Conservation (phyloP, 2,797 vertebrate species). For the Sorex maritimensis region DNA sequence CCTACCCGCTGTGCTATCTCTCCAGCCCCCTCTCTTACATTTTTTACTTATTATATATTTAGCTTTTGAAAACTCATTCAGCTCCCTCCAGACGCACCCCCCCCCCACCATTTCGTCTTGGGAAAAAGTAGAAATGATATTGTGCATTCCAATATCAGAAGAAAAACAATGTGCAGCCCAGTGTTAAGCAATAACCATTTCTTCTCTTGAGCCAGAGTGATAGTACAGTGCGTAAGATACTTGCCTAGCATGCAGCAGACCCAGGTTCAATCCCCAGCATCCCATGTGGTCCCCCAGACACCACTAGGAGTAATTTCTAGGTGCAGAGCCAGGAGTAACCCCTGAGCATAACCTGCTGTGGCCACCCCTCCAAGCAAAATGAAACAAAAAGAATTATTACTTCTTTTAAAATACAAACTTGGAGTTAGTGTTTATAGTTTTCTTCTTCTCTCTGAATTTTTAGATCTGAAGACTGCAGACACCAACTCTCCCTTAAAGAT, state of each 20-base stretch:
- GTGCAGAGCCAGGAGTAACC: too few relatives aligned
- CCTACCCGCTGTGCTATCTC: too few relatives aligned
- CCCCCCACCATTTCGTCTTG: conserved; percentile 79
- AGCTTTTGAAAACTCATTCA: conserved; percentile 71
- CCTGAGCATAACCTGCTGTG: too few relatives aligned
- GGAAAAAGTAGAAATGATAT: conserved; percentile 73
- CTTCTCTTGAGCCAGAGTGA: too few relatives aligned
- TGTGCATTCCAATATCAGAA: not conserved
- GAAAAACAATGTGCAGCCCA: not conserved
- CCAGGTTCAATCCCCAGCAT: too few relatives aligned
- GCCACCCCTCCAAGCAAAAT: too few relatives aligned
- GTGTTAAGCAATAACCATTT: conserved; percentile 2
- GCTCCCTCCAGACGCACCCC: conserved; percentile 34
- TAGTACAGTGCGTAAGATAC: too few relatives aligned
- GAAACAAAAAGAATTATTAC: not conserved
- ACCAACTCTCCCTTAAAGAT: not conserved
- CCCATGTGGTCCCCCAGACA: too few relatives aligned
- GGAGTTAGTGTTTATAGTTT: not conserved
- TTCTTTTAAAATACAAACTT: conserved; percentile 61
- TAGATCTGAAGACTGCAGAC: conserved; percentile 33
- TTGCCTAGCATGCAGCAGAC: too few relatives aligned
- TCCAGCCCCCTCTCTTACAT: not conserved
- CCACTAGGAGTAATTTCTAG: too few relatives aligned
- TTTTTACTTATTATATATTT: conserved; percentile 66
- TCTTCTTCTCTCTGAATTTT: conserved; percentile 37